These are phyloP conservation scores for Anser brachyrhynchus DNA, from an alignment of 2,113 vertebrate genomes.

Conservation along the genomic window DNA sequence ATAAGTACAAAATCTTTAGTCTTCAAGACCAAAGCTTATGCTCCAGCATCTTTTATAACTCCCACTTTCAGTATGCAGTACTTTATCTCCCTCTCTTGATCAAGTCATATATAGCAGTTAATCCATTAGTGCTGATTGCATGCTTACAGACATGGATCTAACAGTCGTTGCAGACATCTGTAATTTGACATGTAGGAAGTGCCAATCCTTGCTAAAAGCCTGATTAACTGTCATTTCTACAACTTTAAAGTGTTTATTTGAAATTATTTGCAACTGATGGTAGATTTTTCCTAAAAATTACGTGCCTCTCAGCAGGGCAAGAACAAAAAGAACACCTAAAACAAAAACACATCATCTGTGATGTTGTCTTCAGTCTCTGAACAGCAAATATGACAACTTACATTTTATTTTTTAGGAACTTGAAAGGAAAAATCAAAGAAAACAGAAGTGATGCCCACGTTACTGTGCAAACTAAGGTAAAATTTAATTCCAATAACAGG, in stretches of 20 bases:
- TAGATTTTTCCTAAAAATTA: background rate
- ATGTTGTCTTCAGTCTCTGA: background rate
- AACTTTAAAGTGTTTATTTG: background rate
- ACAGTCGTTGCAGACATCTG: background rate
- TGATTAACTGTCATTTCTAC: background rate
- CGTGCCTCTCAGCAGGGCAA: background rate
- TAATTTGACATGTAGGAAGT: background rate
- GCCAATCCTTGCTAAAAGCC: background rate
- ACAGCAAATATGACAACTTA: background rate
- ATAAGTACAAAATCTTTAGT: background rate
- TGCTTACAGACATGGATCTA: accelerated
- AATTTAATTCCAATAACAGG: background rate
- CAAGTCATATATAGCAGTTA: background rate
- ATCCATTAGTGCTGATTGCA: background rate
- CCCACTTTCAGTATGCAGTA: background rate
- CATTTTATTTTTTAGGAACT: background rate
- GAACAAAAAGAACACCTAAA: background rate
- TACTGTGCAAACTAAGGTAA: background rate
- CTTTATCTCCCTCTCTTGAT: conserved; percentile 21
- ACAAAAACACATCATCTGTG: background rate
- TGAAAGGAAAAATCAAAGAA: background rate
- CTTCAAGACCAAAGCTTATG: background rate
- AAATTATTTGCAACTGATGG: background rate
- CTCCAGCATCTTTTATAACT: background rate
- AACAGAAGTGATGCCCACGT: accelerated